These are phyloP conservation scores for Aphidius colemani DNA, from an alignment of 2,888 invertebrate species.

Conservation along the genomic window DNA sequence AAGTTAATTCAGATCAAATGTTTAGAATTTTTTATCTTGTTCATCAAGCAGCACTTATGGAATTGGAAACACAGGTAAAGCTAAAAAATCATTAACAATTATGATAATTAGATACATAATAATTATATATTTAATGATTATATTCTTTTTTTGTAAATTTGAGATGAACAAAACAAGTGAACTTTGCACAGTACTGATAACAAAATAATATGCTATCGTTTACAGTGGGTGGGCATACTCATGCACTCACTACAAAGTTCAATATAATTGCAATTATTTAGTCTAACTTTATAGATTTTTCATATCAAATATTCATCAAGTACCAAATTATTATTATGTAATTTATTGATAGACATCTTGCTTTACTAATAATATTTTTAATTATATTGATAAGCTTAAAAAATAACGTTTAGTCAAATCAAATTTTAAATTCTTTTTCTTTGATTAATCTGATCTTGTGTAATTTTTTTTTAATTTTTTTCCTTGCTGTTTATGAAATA, in stretches of 20 bases:
- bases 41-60: constrained; percentile 77
- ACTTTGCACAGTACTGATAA: constrained; percentile 32
- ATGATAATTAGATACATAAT: not conserved
- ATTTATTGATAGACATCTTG: no score
- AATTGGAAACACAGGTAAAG: constrained; percentile 72
- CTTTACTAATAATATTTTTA: not conserved
- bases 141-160: not conserved
- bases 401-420: no score
- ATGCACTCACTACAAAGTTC: constrained; percentile 29
- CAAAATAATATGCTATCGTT: constrained; percentile 23
- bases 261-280: constrained; percentile 4
- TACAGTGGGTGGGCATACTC: constrained; percentile 1
- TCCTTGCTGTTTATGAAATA: not conserved
- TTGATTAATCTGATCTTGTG: no score
- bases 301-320: not conserved
- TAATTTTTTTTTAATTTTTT: not conserved
- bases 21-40: constrained; percentile 81
- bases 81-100: not conserved
- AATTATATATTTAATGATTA: constrained; percentile 17
- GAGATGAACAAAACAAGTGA: constrained; percentile 23
- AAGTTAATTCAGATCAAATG: constrained; percentile 74
- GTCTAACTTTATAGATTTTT: not conserved
- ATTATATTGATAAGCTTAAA: not conserved
- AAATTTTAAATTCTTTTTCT: no score
- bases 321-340: no score